Evolutionary conservation across 53 echinoderm and acorn worm species (phyloP).

Genomic region (Luidia sarsii): DNA sequence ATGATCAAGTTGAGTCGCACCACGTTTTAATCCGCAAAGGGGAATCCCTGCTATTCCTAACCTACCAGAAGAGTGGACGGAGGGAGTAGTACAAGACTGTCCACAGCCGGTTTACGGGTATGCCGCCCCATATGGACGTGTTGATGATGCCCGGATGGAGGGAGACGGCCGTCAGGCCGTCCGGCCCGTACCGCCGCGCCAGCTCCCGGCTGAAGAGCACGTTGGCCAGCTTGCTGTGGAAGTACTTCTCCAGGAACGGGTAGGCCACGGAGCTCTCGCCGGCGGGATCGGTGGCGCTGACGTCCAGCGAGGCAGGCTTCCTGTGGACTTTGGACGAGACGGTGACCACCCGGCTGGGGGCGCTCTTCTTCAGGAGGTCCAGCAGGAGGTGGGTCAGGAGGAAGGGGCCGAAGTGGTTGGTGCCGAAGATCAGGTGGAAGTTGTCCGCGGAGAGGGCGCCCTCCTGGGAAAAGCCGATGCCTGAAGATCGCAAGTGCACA

Average conservation of each 20-base stretch:
- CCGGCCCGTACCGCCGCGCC: slow-evolving; percentile 55
- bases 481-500: too few species aligned
- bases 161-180: slow-evolving; percentile 63
- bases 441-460: slow-evolving; percentile 64
- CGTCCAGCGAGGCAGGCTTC: slow-evolving; percentile 23
- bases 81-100: slow-evolving; percentile 11
- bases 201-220: slow-evolving; percentile 76
- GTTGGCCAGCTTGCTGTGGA: slow-evolving; percentile 83
- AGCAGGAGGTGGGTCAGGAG: slow-evolving; percentile 78
- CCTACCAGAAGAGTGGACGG: slow-evolving; percentile 47
- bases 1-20: too few species aligned
- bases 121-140: slow-evolving; percentile 45
- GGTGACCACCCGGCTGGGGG: slow-evolving; percentile 79
- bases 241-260: slow-evolving; percentile 57
- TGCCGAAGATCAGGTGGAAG: slow-evolving; percentile 70
- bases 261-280: slow-evolving; percentile 8
- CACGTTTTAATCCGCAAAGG: too few species aligned
- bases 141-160: slow-evolving; percentile 73
- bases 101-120: neutral
- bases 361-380: slow-evolving; percentile 75
- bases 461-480: too few species aligned
- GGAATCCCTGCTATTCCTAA: too few species aligned
- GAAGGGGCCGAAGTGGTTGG: slow-evolving; percentile 88
- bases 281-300: slow-evolving; percentile 22
- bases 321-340: slow-evolving; percentile 71